These are phyloP conservation scores for Drosophila gunungcola DNA, from an alignment of 1,140 invertebrate species.

Conservation along the genomic window DNA sequence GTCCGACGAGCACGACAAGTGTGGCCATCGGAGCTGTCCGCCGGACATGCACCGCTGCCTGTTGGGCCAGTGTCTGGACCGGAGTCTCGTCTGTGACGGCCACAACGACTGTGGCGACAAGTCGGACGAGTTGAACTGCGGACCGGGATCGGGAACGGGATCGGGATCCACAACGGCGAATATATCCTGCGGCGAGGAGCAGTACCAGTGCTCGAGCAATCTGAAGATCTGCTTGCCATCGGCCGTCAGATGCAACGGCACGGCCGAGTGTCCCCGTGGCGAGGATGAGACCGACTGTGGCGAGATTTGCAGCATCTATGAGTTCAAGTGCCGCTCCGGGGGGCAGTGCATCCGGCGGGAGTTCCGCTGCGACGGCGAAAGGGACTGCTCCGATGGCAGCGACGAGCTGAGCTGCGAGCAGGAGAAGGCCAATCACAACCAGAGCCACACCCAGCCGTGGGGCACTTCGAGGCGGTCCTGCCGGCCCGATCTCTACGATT, in stretches of 20 bases:
- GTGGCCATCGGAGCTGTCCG: conserved; percentile 83
- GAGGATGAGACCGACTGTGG: conserved; percentile 88
- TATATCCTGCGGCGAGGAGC: conserved; percentile 40
- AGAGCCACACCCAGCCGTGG: conserved; percentile 9
- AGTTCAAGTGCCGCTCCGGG: conserved; percentile 86
- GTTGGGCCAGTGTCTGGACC: conserved; percentile 85
- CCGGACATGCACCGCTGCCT: conserved; percentile 84
- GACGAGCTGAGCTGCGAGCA: conserved; percentile 88
- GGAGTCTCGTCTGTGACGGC: conserved; percentile 85
- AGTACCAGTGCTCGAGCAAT: conserved; percentile 87
- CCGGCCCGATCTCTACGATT: conserved; percentile 76
- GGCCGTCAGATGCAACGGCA: conserved; percentile 87
- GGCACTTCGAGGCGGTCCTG: conserved; percentile 38
- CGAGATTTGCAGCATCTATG: conserved; percentile 84
- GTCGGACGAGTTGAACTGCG: conserved; percentile 86
- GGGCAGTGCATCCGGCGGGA: conserved; percentile 86
- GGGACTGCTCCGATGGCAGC: conserved; percentile 88
- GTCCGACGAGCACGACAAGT: conserved; percentile 89
- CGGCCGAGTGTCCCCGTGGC: conserved; percentile 89
- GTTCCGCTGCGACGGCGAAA: conserved; percentile 89
- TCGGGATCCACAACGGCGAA: conserved; percentile 12
- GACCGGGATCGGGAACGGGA: background rate
- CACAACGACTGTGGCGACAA: conserved; percentile 86
- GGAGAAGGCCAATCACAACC: conserved; percentile 24
- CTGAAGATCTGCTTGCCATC: conserved; percentile 86